Evolutionary conservation across 1,140 invertebrate genomes (phyloP), one percentile per base, ranked within the genome.

Genomic region (Atopsyche davidsoni): DNA sequence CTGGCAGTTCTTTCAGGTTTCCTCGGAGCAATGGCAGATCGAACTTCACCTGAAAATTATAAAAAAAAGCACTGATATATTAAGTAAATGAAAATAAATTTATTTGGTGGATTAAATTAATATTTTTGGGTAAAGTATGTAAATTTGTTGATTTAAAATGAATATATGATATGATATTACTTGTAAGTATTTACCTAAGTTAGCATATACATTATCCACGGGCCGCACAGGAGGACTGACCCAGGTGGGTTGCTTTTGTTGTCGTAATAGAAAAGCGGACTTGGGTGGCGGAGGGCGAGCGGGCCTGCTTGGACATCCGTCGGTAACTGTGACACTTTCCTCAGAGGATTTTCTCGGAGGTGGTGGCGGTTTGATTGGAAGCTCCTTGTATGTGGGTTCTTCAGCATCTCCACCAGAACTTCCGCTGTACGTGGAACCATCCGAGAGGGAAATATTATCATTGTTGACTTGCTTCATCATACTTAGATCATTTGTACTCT

Each of bases 1-100:
- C 86, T 89, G 4, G 85, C 85, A 14, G 86, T 88, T 55, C 87
- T 73, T 63, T 88, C 84, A 4, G 87, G 87, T 68, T 90, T 90
- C 24, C 81, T 66, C 7, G 82, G 85, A 36, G 84, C 82, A 43
- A 89, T 77, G 7, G 79, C 79, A 63, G 82, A 85, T 64, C 86
- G 75, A 35, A 87, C 84, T 70, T 88, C 85, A 65, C 85, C 77
- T 81, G 72, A 76, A 70, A 58, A n/a, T n/a, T n/a, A n/a, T n/a
- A n/a, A n/a, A n/a, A n/a, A n/a, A n/a, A n/a, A 28, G 25, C 7
- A 28, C 13, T 28, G 13, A 9, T 28, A 28, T 28, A 9, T 7
- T 28, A 28, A 28, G 25, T 28, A 9, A 28, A 28, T 28, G 25
- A 9, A 9, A 28, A 9, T 9, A 28, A 28, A 28, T 28, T 9